Evolutionary conservation across 2,113 vertebrate genomes (phyloP).

Genomic region (Chionodraco myersi): DNA sequence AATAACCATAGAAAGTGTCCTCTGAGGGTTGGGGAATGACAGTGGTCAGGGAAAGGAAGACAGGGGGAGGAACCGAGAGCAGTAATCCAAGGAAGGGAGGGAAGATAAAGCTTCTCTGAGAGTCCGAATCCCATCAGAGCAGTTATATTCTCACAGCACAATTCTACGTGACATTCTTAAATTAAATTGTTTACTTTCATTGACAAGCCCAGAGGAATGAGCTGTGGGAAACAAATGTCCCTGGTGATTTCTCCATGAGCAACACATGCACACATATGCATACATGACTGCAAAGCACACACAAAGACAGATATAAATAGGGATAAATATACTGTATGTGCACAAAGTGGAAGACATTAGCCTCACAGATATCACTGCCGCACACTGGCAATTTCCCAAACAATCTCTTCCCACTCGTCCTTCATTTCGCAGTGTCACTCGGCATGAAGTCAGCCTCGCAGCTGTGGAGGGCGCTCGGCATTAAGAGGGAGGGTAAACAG

Average conservation of each 20-base stretch:
- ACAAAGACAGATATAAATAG: neutral
- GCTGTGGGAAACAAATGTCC: conserved; percentile 38
- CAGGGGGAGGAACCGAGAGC: conserved; percentile 16
- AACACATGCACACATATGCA: neutral
- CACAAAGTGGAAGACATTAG: neutral
- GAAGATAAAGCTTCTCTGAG: conserved; percentile 6
- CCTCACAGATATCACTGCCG: neutral
- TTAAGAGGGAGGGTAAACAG: conserved; percentile 46
- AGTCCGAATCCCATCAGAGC: conserved; percentile 48
- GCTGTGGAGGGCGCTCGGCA: conserved; percentile 26
- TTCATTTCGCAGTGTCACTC: conserved; percentile 55
- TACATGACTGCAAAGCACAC: neutral
- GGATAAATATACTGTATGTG: neutral
- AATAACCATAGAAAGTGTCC: conserved; percentile 61
- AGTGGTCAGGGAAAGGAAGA: conserved; percentile 46
- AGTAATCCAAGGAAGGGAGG: conserved; percentile 14
- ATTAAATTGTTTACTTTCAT: conserved; percentile 56
- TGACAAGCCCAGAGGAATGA: conserved; percentile 34
- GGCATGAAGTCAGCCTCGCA: conserved; percentile 47
- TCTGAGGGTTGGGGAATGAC: conserved; percentile 64
- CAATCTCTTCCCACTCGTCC: conserved; percentile 11
- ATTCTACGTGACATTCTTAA: conserved; percentile 52
- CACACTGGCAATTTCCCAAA: conserved; percentile 13
- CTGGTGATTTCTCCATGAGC: conserved; percentile 11
- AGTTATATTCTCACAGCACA: conserved; percentile 48